A percentile compares a stretch with the other conserved stretches of the same genome.
Evolutionary conservation across 1,140 invertebrate species (phyloP).

Genomic region (Drosophila obscura): DNA sequence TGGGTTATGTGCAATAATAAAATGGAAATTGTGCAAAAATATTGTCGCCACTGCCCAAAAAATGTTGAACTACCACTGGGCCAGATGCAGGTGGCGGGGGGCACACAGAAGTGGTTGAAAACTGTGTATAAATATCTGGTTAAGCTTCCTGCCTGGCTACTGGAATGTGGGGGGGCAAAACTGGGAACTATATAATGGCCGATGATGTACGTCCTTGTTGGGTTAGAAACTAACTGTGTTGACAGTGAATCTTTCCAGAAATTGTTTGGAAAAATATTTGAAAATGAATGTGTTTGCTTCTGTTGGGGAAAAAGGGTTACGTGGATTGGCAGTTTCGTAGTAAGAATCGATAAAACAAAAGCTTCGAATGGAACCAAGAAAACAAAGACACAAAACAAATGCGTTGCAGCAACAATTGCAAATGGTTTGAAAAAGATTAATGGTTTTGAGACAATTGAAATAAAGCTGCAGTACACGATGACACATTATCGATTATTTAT

Average conservation of each 20-base stretch:
- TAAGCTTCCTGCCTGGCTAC: slow-evolving; percentile 32
- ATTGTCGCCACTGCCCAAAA: slow-evolving; percentile 48
- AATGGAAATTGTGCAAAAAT: slow-evolving; percentile 81
- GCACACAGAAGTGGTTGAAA: not conserved
- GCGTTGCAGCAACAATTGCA: not conserved
- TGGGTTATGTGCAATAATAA: slow-evolving; percentile 81
- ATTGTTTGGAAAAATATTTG: slow-evolving; percentile 53
- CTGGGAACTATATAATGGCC: slow-evolving; percentile 48
- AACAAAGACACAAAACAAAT: slow-evolving; percentile 17
- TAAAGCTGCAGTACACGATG: not conserved
- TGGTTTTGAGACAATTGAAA: slow-evolving; percentile 25
- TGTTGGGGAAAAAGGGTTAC: slow-evolving; percentile 4
- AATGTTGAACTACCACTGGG: slow-evolving; percentile 24
- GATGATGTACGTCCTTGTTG: slow-evolving; percentile 54
- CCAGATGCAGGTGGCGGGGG: slow-evolving; percentile 1
- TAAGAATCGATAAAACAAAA: slow-evolving; percentile 30
- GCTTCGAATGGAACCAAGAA: slow-evolving; percentile 14
- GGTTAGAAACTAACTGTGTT: slow-evolving; percentile 40
- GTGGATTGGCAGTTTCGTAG: slow-evolving; percentile 8
- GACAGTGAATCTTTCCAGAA: slow-evolving; percentile 52
- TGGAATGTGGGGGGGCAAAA: not conserved
- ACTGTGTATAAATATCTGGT: slow-evolving; percentile 4
- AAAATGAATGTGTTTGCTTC: slow-evolving; percentile 21
- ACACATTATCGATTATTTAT: slow-evolving; percentile 24
- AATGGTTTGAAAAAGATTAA: slow-evolving; percentile 18